These are phyloP conservation scores for Setipinna tenuifilis DNA, from an alignment of 2,797 vertebrate genomes.

Conservation along the genomic window DNA sequence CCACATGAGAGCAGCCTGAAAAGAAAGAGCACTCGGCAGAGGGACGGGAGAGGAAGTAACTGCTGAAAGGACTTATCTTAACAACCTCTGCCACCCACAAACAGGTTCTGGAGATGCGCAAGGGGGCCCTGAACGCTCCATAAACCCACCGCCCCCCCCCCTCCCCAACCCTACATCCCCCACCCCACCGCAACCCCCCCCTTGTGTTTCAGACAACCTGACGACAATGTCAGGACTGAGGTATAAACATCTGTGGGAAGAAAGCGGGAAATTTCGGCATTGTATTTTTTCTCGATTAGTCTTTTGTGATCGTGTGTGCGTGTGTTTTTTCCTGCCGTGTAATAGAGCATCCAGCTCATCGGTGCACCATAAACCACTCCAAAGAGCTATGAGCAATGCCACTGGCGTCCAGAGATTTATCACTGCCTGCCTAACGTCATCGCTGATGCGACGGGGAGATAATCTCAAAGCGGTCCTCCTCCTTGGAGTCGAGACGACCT, in stretches of 20 bases:
- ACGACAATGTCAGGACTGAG: constrained; percentile 57
- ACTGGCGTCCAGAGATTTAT: constrained; percentile 49
- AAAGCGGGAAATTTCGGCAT: constrained; percentile 41
- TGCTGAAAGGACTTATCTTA: constrained; percentile 55
- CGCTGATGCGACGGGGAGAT: constrained; percentile 55
- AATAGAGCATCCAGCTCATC: constrained; percentile 36
- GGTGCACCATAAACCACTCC: constrained; percentile 39
- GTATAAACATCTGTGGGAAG: constrained; percentile 63
- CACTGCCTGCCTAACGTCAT: constrained; percentile 44
- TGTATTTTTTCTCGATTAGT: constrained; percentile 18
- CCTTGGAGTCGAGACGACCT: constrained; percentile 44
- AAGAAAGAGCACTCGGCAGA: constrained; percentile 37
- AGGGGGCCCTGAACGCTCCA: constrained; percentile 41
- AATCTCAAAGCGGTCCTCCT: constrained; percentile 46
- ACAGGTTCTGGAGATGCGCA: constrained; percentile 49
- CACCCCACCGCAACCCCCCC: too few relatives aligned
- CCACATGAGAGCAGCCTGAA: constrained; percentile 49
- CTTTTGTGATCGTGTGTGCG: constrained; percentile 39
- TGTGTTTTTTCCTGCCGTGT: neutral
- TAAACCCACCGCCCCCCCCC: constrained; percentile 39
- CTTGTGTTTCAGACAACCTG: constrained; percentile 51
- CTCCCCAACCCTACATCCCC: neutral
- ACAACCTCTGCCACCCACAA: constrained; percentile 64
- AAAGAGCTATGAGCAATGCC: constrained; percentile 38
- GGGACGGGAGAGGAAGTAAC: constrained; percentile 55